These are phyloP conservation scores for Bos javanicus DNA, from an alignment of 2,113 vertebrate species.

Conservation along the genomic window DNA sequence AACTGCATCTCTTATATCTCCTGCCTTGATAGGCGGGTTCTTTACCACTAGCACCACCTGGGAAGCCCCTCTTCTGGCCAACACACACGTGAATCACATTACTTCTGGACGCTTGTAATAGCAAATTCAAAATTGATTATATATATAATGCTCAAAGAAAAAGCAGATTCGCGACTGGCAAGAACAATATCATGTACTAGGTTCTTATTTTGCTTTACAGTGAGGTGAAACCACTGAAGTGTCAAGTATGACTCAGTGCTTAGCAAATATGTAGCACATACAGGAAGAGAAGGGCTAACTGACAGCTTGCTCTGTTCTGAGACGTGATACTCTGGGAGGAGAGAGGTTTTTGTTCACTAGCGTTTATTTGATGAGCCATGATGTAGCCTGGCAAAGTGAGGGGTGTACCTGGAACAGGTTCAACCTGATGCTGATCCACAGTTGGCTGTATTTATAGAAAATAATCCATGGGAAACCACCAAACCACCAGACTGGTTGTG, in stretches of 20 bases:
- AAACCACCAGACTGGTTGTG: background rate
- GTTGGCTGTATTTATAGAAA: background rate
- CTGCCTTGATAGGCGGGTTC: background rate
- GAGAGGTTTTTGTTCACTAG: conserved; percentile 12
- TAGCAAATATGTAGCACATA: conserved; percentile 3
- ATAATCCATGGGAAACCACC: background rate
- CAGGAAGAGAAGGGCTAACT: background rate
- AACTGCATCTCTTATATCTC: background rate
- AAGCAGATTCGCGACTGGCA: conserved; percentile 1
- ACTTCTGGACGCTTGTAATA: conserved; percentile 10
- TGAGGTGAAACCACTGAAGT: conserved; percentile 17
- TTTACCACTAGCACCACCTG: background rate
- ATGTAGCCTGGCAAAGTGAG: background rate
- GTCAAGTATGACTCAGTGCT: conserved; percentile 40
- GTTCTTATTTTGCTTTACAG: conserved; percentile 46
- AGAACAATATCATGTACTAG: background rate
- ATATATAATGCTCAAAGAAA: conserved; percentile 22
- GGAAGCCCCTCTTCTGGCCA: background rate
- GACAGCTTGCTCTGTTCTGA: conserved; percentile 20
- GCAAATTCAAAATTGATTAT: conserved; percentile 23
- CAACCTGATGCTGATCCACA: background rate
- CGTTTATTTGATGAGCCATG: background rate
- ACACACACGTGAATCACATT: background rate
- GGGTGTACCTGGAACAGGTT: background rate
- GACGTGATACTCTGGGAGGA: background rate